Base-by-base conservation (phyloP, 2,797 vertebrate species). In the Eurystomus glaucurus region DNA sequence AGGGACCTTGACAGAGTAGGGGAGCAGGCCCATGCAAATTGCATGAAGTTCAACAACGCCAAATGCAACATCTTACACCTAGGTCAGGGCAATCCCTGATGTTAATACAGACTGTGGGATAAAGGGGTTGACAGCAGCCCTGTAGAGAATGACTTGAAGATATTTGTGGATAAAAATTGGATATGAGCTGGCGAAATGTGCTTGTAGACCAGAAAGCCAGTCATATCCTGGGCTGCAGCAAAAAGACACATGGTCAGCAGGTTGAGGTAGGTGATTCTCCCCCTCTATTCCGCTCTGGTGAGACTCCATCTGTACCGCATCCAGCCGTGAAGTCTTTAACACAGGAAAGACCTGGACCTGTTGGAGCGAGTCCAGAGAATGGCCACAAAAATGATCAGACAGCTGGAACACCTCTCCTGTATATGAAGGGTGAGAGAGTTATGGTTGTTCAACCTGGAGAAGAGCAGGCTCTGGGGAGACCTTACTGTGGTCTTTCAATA, bases 361-460 rank as follows among this genome's bases (percentile, higher is more conserved):
- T 7, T 52, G 0, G 6, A 69, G 28, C 0, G 0, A 6, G 33
- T 39, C 20, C 19, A 28, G 48, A 70, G 12, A 23, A 61, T 8
- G 13, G 13, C 16, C 29, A 48, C 10, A 33, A 45, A 3, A 69
- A 29, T 17, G 4, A 21, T 54, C 33, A 41, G 41, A 48, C 5
- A 10, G 13, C 20, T 55, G 23, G 29, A 48, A 25, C 22, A 39
- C 20, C 2, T 33, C 10, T 62, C 3, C 29, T 23, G 0, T 66
- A n/a, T 45, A 37, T 52, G 51, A n/a, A 74, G n/a, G 6, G 18
- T 66, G 37, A 74, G 15, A 45, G 21, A 43, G 10, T n/a, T 51
- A 6, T 22, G 10, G 5, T 45, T 22, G 5, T 39, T 62, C 33
- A 70, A 6, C 22, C n/a, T 37, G 10, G 8, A 45, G 19, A 37